A percentile compares a stretch with the other conserved stretches of the same genome.
phyloP scores from a whole-genome alignment of 2,888 invertebrate species.

The Phymatocera aterrima region DNA sequence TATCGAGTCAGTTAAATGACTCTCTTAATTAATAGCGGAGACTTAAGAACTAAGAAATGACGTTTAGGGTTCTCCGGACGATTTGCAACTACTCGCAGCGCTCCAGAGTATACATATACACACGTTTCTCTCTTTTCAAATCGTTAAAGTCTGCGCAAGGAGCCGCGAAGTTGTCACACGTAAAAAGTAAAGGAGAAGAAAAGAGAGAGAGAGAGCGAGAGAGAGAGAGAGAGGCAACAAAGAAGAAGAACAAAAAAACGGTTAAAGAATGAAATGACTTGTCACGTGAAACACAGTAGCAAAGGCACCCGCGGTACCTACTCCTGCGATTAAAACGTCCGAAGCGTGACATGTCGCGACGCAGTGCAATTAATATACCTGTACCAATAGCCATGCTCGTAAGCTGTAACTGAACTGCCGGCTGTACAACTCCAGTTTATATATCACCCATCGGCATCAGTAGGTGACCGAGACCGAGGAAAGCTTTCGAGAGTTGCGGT shows the following conservation, averaged over 20 bases:
- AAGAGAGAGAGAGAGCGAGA: neutral
- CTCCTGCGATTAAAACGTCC: constrained; percentile 42
- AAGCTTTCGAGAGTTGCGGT: no score
- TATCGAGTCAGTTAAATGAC: constrained; percentile 43
- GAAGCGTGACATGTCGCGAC: constrained; percentile 28
- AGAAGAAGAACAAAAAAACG: neutral
- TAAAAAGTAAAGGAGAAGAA: neutral
- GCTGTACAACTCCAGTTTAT: neutral
- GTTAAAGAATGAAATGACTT: constrained; percentile 16
- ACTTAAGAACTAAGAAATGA: constrained; percentile 42
- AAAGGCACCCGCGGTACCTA: constrained; percentile 18
- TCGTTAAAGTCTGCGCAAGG: constrained; percentile 30
- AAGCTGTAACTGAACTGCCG: neutral
- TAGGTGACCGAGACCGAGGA: no score
- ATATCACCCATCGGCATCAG: no score
- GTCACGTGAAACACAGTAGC: constrained; percentile 45
- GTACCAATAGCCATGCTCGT: neutral
- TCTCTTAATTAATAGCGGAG: constrained; percentile 40
- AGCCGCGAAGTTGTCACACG: constrained; percentile 24
- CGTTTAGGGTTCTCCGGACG: constrained; percentile 43
- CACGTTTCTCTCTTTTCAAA: constrained; percentile 9
- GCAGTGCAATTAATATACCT: constrained; percentile 29
- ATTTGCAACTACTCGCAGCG: constrained; percentile 38
- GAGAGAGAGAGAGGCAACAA: neutral
- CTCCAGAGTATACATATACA: neutral